Evolutionary conservation across 2,113 vertebrate species (phyloP).

Genomic region (Coptodon rendalli): DNA sequence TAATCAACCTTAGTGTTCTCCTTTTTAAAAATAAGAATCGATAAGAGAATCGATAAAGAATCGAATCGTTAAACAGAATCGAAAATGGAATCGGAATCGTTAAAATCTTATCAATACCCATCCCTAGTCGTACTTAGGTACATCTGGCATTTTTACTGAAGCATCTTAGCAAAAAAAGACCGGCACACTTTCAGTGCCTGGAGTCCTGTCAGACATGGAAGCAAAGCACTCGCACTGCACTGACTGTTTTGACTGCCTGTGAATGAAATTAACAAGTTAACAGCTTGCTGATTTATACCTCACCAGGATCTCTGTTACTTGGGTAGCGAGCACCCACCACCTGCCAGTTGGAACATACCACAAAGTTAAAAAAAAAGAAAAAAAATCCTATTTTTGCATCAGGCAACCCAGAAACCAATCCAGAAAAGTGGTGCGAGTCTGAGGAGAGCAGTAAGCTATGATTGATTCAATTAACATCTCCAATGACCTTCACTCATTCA

Average conservation of each 20-base stretch:
- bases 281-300: not conserved
- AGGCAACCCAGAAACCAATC: constrained; percentile 1
- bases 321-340: not conserved
- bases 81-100: too few relatives aligned
- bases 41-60: too few relatives aligned
- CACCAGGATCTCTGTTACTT: not conserved
- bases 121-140: too few relatives aligned
- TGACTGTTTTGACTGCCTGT: not conserved
- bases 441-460: not conserved
- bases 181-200: not conserved
- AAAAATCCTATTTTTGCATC: not conserved
- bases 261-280: not conserved
- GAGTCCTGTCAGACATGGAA: not conserved
- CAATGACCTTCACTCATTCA: constrained; percentile 41
- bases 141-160: not conserved
- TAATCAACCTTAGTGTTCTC: too few relatives aligned
- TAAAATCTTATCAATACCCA: too few relatives aligned
- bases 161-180: not conserved
- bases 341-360: not conserved
- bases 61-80: too few relatives aligned
- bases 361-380: not conserved
- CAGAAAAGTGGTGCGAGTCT: not conserved
- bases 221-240: not conserved
- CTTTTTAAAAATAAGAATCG: too few relatives aligned
- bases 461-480: constrained; percentile 42